These are phyloP conservation scores for Heliconius hortense DNA, from an alignment of 2,888 invertebrate species.

Conservation along the genomic window DNA sequence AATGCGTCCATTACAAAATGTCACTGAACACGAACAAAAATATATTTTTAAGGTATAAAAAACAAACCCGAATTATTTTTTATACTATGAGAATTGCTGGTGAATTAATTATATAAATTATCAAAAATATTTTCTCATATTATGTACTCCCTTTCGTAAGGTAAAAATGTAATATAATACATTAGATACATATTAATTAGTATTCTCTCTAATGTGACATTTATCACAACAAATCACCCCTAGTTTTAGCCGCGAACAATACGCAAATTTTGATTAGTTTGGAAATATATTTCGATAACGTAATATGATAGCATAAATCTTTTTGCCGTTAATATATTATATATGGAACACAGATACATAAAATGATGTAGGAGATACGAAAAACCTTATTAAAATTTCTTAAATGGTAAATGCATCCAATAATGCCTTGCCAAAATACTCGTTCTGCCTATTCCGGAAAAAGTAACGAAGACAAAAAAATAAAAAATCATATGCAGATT, in stretches of 20 bases:
- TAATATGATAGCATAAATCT: neutral
- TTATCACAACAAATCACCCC: neutral
- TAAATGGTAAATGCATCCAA: neutral
- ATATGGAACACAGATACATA: neutral
- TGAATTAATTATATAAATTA: neutral
- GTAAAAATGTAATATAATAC: too few species aligned
- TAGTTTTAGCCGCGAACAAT: neutral
- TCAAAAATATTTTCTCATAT: neutral
- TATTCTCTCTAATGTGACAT: neutral
- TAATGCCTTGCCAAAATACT: neutral
- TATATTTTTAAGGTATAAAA: constrained; percentile 5
- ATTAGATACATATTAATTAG: neutral
- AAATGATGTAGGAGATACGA: neutral
- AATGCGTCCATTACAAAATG: constrained; percentile 4
- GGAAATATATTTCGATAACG: neutral
- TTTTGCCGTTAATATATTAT: neutral
- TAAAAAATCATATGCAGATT: too few species aligned
- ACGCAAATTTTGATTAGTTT: neutral
- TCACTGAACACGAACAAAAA: constrained; percentile 13
- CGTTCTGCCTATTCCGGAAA: neutral
- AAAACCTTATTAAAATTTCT: neutral
- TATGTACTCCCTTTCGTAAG: too few species aligned
- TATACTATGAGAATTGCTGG: neutral
- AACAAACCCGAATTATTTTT: neutral
- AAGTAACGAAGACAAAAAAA: neutral